Evolutionary conservation across 2,113 vertebrate species (phyloP).

Genomic region (Trichechus manatus): DNA sequence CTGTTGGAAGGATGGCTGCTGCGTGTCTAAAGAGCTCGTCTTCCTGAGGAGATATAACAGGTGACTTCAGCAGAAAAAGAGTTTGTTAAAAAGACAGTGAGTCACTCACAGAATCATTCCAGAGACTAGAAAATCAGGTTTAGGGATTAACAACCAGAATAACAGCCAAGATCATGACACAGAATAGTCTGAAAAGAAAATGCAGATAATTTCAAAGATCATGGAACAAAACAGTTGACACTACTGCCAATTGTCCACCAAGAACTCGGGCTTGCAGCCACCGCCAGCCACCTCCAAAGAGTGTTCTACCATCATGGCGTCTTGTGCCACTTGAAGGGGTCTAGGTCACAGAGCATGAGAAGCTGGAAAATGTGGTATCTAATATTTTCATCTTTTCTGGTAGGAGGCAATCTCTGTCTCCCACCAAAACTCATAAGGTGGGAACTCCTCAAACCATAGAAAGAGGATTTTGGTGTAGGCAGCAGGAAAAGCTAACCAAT

Average conservation of each 20-base stretch:
- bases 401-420: not conserved
- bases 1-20: not conserved
- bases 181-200: not conserved
- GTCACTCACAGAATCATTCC: not conserved
- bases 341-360: not conserved
- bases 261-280: not conserved
- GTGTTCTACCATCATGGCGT: not conserved
- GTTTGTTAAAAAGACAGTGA: not conserved
- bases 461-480: not conserved
- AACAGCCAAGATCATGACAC: not conserved
- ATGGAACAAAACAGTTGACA: not conserved
- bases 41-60: not conserved
- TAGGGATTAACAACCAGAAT: not conserved
- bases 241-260: not conserved
- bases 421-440: not conserved
- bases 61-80: not conserved
- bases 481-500: not conserved
- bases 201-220: constrained; percentile 2
- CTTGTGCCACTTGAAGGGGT: not conserved
- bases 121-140: not conserved
- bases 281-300: not conserved
- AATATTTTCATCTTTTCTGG: not conserved
- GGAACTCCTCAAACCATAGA: not conserved
- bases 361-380: not conserved
- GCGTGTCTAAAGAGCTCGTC: too few species aligned